These are phyloP conservation scores for Coremacera marginata DNA, from an alignment of 2,888 invertebrate species.

Conservation along the genomic window DNA sequence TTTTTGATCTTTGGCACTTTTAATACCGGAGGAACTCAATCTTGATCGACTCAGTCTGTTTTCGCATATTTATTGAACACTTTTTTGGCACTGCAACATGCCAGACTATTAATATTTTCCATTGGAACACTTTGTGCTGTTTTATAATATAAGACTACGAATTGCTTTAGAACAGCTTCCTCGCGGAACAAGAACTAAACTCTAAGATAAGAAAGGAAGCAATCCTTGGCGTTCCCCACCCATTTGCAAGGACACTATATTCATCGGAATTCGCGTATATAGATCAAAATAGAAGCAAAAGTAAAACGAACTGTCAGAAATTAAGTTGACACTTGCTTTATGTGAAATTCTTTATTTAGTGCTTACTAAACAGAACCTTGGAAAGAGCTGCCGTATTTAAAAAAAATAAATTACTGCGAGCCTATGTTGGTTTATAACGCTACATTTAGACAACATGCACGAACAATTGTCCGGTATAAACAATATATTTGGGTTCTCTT, in stretches of 20 bases:
- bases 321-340: not conserved
- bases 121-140: not conserved
- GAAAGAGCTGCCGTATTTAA: not conserved
- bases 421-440: no score
- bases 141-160: not conserved
- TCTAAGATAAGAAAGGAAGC: not conserved
- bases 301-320: not conserved
- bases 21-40: not conserved
- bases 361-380: not conserved
- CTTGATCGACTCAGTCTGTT: not conserved
- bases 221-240: conserved; percentile 6
- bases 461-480: no score
- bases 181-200: not conserved
- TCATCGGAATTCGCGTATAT: conserved; percentile 4
- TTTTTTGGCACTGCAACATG: not conserved
- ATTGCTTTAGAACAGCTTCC: conserved; percentile 4
- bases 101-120: not conserved
- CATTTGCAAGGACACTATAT: conserved; percentile 8
- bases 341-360: not conserved
- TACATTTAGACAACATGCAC: no score
- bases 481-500: no score
- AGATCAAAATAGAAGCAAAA: conserved; percentile 1
- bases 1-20: not conserved
- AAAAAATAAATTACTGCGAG: not conserved
- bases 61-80: not conserved